phyloP scores from a whole-genome alignment of 2,113 vertebrate genomes.

The Seriola quinqueradiata region DNA sequence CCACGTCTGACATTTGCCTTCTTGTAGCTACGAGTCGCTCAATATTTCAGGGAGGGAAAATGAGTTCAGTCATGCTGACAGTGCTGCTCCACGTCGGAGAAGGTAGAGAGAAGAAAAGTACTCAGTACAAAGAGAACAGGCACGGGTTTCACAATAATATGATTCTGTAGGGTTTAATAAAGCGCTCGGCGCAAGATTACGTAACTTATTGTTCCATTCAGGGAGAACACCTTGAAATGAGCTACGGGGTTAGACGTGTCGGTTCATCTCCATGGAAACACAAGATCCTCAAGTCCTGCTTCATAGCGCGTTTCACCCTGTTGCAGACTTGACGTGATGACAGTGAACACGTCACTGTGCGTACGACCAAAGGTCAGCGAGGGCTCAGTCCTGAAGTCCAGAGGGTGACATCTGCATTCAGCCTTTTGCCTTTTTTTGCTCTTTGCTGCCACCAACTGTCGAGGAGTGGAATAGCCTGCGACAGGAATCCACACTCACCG shows the following conservation, averaged over 20 bases:
- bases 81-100: background rate
- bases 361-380: too few relatives aligned
- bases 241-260: too few relatives aligned
- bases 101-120: background rate
- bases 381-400: background rate
- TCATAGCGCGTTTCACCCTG: too few relatives aligned
- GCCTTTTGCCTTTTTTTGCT: background rate
- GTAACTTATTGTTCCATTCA: background rate
- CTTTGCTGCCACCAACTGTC: constrained; percentile 7
- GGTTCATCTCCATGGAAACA: too few relatives aligned
- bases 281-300: too few relatives aligned
- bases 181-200: background rate
- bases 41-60: constrained; percentile 54
- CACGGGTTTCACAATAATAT: background rate
- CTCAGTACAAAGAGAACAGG: background rate
- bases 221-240: too few relatives aligned
- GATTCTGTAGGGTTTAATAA: constrained; percentile 19
- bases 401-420: background rate
- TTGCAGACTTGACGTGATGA: too few relatives aligned
- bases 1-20: constrained; percentile 72
- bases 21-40: constrained; percentile 35
- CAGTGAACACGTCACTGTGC: too few relatives aligned
- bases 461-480: background rate
- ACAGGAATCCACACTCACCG: background rate
- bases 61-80: constrained; percentile 17